Evolutionary conservation across 2,888 invertebrate species (phyloP).

Genomic region (Drosophila recens): DNA sequence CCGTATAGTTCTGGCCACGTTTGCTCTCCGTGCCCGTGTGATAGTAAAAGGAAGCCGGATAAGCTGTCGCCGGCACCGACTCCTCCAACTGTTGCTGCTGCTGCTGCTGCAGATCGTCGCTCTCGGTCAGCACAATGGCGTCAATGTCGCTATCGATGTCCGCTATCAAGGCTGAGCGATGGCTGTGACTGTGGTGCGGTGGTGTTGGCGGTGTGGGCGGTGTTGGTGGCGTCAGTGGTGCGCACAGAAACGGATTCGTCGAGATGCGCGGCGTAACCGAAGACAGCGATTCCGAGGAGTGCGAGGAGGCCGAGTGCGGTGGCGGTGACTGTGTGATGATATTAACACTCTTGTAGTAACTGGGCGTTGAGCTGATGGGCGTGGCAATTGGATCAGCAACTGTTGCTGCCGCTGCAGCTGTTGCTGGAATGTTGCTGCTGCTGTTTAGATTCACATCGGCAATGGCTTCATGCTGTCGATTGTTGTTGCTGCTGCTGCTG

Average conservation of each 20-base stretch:
- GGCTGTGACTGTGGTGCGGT: slow-evolving; percentile 14
- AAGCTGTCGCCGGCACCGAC: slow-evolving; percentile 69
- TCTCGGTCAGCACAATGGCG: slow-evolving; percentile 31
- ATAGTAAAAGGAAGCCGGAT: slow-evolving; percentile 78
- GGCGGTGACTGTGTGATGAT: slow-evolving; percentile 84
- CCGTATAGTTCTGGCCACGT: slow-evolving; percentile 56
- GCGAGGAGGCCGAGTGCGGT: slow-evolving; percentile 83
- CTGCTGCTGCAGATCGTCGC: slow-evolving; percentile 23
- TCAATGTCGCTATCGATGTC: slow-evolving; percentile 38
- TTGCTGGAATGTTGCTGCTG: slow-evolving; percentile 36
- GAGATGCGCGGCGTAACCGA: slow-evolving; percentile 85
- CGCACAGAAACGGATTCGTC: slow-evolving; percentile 84
- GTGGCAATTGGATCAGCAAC: slow-evolving; percentile 37
- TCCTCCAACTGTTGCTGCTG: slow-evolving; percentile 23
- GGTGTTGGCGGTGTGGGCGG: slow-evolving; percentile 56
- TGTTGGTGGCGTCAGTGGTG: slow-evolving; percentile 65
- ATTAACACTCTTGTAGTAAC: slow-evolving; percentile 79
- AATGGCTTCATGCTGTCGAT: slow-evolving; percentile 49
- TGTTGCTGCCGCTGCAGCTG: slow-evolving; percentile 28
- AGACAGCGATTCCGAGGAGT: slow-evolving; percentile 85
- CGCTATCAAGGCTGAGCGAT: slow-evolving; percentile 7
- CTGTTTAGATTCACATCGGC: slow-evolving; percentile 58
- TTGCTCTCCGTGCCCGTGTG: slow-evolving; percentile 64
- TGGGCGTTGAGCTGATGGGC: slow-evolving; percentile 50
- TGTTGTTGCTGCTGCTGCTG: slow-evolving; percentile 28